phyloP scores from a whole-genome alignment of 2,888 invertebrate genomes.

The Leptinotarsa haldemani region DNA sequence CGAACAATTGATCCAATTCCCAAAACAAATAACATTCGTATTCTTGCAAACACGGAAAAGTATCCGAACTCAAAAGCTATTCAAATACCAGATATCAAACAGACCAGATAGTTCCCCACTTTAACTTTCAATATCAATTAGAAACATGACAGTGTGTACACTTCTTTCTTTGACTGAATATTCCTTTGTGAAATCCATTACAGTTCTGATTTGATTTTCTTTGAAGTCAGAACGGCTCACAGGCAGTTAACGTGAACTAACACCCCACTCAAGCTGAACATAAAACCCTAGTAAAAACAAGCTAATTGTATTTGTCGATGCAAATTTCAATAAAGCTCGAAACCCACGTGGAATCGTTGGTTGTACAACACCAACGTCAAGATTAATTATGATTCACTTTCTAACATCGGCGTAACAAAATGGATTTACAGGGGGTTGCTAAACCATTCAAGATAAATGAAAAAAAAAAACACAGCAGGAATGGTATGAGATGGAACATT shows the following conservation, averaged over 20 bases:
- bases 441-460: no score
- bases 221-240: constrained; percentile 42
- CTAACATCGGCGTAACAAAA: neutral
- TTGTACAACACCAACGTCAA: constrained; percentile 37
- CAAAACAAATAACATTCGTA: neutral
- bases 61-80: neutral
- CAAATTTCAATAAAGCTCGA: constrained; percentile 48
- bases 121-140: constrained; percentile 25
- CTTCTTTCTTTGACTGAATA: constrained; percentile 40
- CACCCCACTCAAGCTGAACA: constrained; percentile 40
- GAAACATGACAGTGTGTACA: constrained; percentile 22
- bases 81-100: constrained; percentile 5
- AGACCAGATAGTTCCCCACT: constrained; percentile 19
- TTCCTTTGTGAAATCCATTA: constrained; percentile 45
- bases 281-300: constrained; percentile 48
- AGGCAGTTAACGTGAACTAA: constrained; percentile 46
- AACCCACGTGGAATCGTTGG: constrained; percentile 32
- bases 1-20: neutral
- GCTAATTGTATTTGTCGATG: constrained; percentile 51
- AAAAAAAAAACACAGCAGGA: no score
- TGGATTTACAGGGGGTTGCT: neutral
- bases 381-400: constrained; percentile 38
- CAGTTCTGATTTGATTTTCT: constrained; percentile 48
- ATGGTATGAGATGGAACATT: no score
- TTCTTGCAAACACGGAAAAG: neutral